These are phyloP conservation scores for Seriola rivoliana DNA, from an alignment of 2,113 vertebrate genomes.

Conservation along the genomic window DNA sequence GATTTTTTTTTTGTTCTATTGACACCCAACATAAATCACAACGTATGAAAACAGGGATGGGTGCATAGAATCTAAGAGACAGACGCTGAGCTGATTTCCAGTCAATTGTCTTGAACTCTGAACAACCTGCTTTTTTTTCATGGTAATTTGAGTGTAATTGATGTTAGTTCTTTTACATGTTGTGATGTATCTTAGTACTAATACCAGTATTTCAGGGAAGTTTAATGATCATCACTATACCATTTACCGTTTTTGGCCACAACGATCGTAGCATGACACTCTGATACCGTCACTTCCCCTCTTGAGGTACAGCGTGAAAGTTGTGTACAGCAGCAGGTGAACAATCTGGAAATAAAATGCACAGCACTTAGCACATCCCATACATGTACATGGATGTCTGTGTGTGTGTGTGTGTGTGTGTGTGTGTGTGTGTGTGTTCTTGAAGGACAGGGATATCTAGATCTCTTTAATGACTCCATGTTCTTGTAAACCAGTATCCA, in stretches of 20 bases:
- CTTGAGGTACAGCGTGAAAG: constrained; percentile 6
- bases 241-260: neutral
- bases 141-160: neutral
- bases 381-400: constrained; percentile 7
- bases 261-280: neutral
- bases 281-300: neutral
- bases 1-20: neutral
- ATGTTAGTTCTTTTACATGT: neutral
- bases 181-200: neutral
- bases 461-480: constrained; percentile 76
- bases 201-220: neutral
- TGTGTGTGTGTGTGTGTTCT: constrained; percentile 7
- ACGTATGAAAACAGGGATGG: neutral
- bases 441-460: constrained; percentile 55
- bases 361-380: constrained; percentile 1
- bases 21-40: neutral
- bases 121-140: neutral
- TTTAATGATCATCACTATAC: neutral
- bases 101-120: no score
- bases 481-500: constrained; percentile 78
- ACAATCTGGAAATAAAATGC: constrained; percentile 6
- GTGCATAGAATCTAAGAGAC: neutral
- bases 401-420: neutral
- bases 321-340: neutral
- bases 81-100: no score